These are phyloP conservation scores for Drymonia ruficornis DNA, from an alignment of 2,888 invertebrate genomes.

Conservation along the genomic window DNA sequence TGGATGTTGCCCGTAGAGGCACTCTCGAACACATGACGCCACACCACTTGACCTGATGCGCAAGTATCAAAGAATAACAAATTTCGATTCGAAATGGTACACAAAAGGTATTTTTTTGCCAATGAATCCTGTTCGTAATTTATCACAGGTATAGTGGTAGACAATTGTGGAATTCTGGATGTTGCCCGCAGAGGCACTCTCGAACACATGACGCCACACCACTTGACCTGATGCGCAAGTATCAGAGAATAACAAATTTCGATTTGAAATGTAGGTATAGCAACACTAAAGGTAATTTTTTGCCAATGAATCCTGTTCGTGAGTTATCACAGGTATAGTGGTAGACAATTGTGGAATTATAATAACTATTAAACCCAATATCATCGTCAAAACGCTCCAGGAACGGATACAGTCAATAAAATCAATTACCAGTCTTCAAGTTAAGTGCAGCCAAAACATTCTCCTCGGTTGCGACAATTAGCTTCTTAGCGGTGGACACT, in stretches of 20 bases:
- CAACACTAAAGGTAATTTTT: too few relatives aligned
- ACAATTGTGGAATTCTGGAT: constrained; percentile 60
- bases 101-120: too few relatives aligned
- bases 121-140: too few relatives aligned
- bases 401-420: constrained; percentile 52
- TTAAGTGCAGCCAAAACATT: constrained; percentile 94
- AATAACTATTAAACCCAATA: background rate
- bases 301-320: too few relatives aligned
- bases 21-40: constrained; percentile 93
- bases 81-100: background rate
- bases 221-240: constrained; percentile 86
- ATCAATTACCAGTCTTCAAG: constrained; percentile 88
- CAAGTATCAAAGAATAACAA: background rate
- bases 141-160: too few relatives aligned
- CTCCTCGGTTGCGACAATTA: constrained; percentile 93
- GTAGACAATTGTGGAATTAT: too few relatives aligned
- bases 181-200: constrained; percentile 84
- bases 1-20: constrained; percentile 87
- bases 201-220: constrained; percentile 93
- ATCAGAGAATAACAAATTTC: background rate
- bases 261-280: background rate
- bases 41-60: constrained; percentile 89
- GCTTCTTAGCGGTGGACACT: constrained; percentile 88
- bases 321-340: too few relatives aligned
- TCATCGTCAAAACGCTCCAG: constrained; percentile 22